Conservation (phyloP, 2,888 invertebrate species). For the Catocala nupta region DNA sequence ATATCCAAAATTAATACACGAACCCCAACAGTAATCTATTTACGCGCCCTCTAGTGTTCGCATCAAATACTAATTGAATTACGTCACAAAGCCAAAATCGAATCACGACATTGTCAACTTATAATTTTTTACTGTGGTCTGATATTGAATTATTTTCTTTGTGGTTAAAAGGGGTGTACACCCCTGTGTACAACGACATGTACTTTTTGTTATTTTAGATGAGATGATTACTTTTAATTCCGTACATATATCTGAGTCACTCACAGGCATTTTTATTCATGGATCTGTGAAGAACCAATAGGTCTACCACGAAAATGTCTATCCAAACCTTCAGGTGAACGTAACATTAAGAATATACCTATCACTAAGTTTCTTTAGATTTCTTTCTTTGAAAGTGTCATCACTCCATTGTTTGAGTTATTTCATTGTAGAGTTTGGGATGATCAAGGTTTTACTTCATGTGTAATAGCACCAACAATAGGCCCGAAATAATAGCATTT, state of each 20-base stretch:
- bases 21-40: constrained; percentile 56
- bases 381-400: too few species aligned
- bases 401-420: too few species aligned
- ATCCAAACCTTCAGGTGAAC: too few species aligned
- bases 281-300: too few species aligned
- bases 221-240: constrained; percentile 25
- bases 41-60: constrained; percentile 58
- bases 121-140: constrained; percentile 57
- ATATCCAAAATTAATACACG: constrained; percentile 41
- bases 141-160: constrained; percentile 58
- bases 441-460: too few species aligned
- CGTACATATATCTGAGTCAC: neutral
- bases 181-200: constrained; percentile 34
- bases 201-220: constrained; percentile 35
- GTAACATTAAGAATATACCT: too few species aligned
- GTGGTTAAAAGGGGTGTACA: constrained; percentile 54
- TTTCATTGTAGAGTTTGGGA: too few species aligned
- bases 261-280: neutral
- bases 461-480: too few species aligned
- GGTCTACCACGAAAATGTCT: too few species aligned
- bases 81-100: constrained; percentile 75
- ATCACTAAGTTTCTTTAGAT: too few species aligned
- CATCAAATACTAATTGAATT: constrained; percentile 66
- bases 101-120: constrained; percentile 78
- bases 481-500: too few species aligned